Evolutionary conservation across 2,797 vertebrate genomes (phyloP).

Genomic region (Phrynocephalus vlangalii): DNA sequence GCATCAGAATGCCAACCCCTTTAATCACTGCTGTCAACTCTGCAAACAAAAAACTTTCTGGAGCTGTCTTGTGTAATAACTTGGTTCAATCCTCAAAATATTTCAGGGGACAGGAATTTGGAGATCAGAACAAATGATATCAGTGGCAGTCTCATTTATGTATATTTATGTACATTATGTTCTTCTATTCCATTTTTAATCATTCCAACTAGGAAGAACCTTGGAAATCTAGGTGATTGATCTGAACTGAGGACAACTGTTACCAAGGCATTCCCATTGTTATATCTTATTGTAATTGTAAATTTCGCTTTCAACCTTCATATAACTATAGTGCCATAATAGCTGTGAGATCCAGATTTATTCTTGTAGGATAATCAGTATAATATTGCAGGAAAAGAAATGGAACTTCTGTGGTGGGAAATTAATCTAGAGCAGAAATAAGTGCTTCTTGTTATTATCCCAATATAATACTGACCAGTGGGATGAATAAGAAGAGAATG

Average conservation of each 20-base stretch:
- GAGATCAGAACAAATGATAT: too few species aligned
- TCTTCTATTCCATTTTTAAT: not conserved
- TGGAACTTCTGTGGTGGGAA: not conserved
- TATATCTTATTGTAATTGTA: not conserved
- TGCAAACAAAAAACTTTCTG: not conserved
- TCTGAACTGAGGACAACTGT: slow-evolving; percentile 9
- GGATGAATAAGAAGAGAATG: slow-evolving; percentile 34
- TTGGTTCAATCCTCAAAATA: not conserved
- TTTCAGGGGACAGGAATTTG: not conserved
- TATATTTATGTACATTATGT: too few species aligned
- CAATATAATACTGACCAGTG: slow-evolving; percentile 15
- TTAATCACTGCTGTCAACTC: not conserved
- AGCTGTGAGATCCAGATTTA: not conserved
- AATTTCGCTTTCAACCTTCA: not conserved
- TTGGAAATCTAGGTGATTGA: not conserved
- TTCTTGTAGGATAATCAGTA: not conserved
- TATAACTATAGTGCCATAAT: not conserved
- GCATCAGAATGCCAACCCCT: not conserved
- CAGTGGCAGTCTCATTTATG: too few species aligned
- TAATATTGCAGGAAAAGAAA: slow-evolving; percentile 3
- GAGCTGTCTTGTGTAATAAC: not conserved
- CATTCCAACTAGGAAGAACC: not conserved
- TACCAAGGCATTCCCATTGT: not conserved
- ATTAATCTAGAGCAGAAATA: slow-evolving; percentile 20
- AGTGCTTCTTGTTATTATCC: slow-evolving; percentile 22